phyloP scores from a whole-genome alignment of 2,888 invertebrate genomes.

The Drosophila paranaensis region DNA sequence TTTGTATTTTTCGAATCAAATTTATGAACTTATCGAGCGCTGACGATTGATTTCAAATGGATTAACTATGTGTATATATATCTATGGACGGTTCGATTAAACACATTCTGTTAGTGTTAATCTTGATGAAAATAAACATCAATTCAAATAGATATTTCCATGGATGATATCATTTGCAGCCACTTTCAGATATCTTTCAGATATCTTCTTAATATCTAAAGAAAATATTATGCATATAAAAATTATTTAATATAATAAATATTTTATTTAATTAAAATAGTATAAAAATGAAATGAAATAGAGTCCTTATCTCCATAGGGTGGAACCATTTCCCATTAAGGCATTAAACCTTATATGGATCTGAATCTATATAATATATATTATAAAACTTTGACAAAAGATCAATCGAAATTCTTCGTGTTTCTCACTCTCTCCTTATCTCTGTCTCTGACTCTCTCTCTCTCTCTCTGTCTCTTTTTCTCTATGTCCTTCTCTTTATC shows the following conservation, averaged over 20 bases:
- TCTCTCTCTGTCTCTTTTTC: not conserved
- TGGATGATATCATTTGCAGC: not conserved
- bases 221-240: not conserved
- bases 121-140: not conserved
- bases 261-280: no score
- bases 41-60: slow-evolving; percentile 25
- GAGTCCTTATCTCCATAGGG: no score
- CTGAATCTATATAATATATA: no score
- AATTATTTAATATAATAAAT: not conserved
- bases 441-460: not conserved
- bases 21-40: not conserved
- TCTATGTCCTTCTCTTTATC: no score
- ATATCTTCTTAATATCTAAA: no score
- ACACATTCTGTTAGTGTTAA: not conserved
- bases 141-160: not conserved
- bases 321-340: no score
- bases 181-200: not conserved
- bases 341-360: no score
- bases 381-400: no score
- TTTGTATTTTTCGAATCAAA: not conserved
- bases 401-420: no score
- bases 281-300: no score
- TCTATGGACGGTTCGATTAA: not conserved
- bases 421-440: no score
- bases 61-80: not conserved